Evolutionary conservation across 53 echinoderm and acorn worm genomes (phyloP), one percentile per base, ranked within the genome.

Genomic region (Patiria pectinifera): DNA sequence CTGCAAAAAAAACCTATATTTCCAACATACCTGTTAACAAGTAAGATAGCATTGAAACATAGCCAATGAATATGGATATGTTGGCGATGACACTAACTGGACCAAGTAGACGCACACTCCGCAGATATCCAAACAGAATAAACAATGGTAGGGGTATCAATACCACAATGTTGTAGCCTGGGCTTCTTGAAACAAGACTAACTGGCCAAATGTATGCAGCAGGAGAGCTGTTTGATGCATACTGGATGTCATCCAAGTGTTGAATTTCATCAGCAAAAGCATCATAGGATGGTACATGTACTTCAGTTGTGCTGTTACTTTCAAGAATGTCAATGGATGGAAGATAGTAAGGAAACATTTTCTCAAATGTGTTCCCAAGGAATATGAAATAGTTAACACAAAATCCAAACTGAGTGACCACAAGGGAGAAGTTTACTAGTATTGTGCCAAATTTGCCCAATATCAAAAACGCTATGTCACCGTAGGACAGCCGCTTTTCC

Each of bases 381-480:
- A 97, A 97, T 83, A 97, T 93, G 76, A 95, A 93, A 76, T 95
- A 97, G 49, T 89, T 92, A 2, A 94, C 91, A 76, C 97, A 97
- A 77, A 97, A 97, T 74, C 96, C 96, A 83, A 95, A 91, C 87
- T 97, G 97, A 19, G 97, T 97, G 7, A 97, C 84, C n/a, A 96
- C 76, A 22, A 97, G 94, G 62, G 91, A 88, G 22, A 97, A 45
- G 22, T 94, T 94, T 45, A 95, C 94, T 18, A 97, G 71, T 26
- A 82, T 11, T 12, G 83, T 76, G 13, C 97, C 97, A 78, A 93
- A 76, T 49, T 48, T 85, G 23, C 97, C 96, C 16, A 96, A 59
- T 13, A 92, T 63, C 43, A 95, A 81, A 62, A 83, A 85, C 1
- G 96, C 95, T 15, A 96, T 83, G 76, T 97, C 97, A 0, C 97